Evolutionary conservation across 2,888 invertebrate genomes (phyloP).

Genomic region (Plemyria rubiginata): DNA sequence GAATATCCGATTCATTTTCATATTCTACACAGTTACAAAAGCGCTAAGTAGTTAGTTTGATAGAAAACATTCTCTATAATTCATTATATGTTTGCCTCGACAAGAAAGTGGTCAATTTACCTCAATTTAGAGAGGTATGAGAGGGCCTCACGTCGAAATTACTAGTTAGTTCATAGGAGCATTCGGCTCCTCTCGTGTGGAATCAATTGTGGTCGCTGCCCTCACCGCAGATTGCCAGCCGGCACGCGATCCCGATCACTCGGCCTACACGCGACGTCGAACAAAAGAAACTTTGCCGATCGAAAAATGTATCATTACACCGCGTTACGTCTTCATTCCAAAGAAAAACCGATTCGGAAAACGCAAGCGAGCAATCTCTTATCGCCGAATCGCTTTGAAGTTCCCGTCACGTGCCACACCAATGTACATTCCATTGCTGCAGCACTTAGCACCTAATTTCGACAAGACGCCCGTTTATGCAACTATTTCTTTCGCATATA

Average conservation of each 20-base stretch:
- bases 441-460: slow-evolving; percentile 73
- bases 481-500: slow-evolving; percentile 76
- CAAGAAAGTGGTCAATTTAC: slow-evolving; percentile 26
- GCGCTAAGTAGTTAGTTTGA: not conserved
- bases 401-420: slow-evolving; percentile 23
- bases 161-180: slow-evolving; percentile 24
- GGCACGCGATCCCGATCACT: slow-evolving; percentile 80
- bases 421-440: slow-evolving; percentile 64
- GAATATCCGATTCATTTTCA: slow-evolving; percentile 37
- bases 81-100: slow-evolving; percentile 5
- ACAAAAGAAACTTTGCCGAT: slow-evolving; percentile 72
- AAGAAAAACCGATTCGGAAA: slow-evolving; percentile 42
- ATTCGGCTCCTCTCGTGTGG: slow-evolving; percentile 58
- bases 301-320: slow-evolving; percentile 61
- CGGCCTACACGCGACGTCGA: slow-evolving; percentile 72
- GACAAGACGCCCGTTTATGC: slow-evolving; percentile 70
- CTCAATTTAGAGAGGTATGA: slow-evolving; percentile 22
- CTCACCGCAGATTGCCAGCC: slow-evolving; percentile 73
- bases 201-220: slow-evolving; percentile 78
- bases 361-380: slow-evolving; percentile 33
- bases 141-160: slow-evolving; percentile 22
- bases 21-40: slow-evolving; percentile 7
- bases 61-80: slow-evolving; percentile 4
- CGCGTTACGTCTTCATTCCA: slow-evolving; percentile 53
- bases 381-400: slow-evolving; percentile 24